A percentile compares a stretch with the other conserved stretches of the same genome.
Evolutionary conservation across 2,888 invertebrate genomes (phyloP).

Genomic region (Chalcis sispes): DNA sequence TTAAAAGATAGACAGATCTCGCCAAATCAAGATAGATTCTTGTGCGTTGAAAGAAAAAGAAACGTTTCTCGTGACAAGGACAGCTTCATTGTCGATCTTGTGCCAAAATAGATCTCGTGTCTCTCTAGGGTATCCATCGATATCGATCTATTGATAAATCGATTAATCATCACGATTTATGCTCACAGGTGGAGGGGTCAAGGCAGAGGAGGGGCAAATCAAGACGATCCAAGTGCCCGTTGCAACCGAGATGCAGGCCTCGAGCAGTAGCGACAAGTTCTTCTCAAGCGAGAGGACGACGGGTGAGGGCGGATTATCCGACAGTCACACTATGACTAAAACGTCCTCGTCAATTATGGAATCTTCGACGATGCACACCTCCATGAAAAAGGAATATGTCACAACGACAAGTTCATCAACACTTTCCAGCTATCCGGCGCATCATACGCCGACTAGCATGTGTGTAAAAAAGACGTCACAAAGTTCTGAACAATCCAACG

Average conservation of each 20-base stretch:
- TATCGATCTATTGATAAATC: constrained; percentile 68
- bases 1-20: constrained; percentile 12
- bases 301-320: constrained; percentile 61
- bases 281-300: constrained; percentile 71
- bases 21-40: constrained; percentile 11
- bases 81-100: constrained; percentile 51
- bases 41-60: constrained; percentile 18
- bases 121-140: neutral
- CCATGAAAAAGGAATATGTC: constrained; percentile 71
- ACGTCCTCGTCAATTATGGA: constrained; percentile 73
- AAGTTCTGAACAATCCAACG: constrained; percentile 68
- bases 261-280: constrained; percentile 73
- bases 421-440: constrained; percentile 60
- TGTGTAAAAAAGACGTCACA: constrained; percentile 70
- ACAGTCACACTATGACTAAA: constrained; percentile 68
- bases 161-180: constrained; percentile 67
- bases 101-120: constrained; percentile 56
- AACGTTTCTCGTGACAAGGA: constrained; percentile 37
- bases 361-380: constrained; percentile 71
- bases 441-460: constrained; percentile 66
- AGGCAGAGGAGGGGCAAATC: constrained; percentile 61
- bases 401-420: constrained; percentile 70
- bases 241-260: constrained; percentile 71
- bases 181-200: constrained; percentile 65
- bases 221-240: constrained; percentile 66